These are phyloP conservation scores for Dryadula phaetusa DNA, from an alignment of 2,888 invertebrate genomes.

Conservation along the genomic window DNA sequence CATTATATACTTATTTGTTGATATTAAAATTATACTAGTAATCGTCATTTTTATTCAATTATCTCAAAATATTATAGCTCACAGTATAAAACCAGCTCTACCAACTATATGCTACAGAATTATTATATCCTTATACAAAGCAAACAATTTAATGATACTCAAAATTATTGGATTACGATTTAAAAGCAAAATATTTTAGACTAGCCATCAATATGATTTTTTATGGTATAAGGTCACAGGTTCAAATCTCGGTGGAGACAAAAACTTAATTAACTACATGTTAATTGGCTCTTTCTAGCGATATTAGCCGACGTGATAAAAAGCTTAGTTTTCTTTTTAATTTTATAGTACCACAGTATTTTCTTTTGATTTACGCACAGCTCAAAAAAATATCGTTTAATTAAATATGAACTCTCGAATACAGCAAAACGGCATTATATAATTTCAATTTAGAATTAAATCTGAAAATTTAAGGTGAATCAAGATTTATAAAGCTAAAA, in stretches of 20 bases:
- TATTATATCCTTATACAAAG: background rate
- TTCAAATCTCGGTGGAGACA: background rate
- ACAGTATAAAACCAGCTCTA: slow-evolving; percentile 15
- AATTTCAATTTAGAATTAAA: background rate
- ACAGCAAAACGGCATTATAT: background rate
- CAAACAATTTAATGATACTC: background rate
- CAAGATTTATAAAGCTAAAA: slow-evolving; percentile 12
- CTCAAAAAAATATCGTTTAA: background rate
- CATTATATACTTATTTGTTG: too few relatives aligned
- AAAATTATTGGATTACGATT: background rate
- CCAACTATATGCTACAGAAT: background rate
- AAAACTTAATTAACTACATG: background rate
- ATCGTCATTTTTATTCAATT: background rate
- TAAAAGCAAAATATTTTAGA: background rate
- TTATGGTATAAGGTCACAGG: background rate
- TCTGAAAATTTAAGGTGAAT: background rate
- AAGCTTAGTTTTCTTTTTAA: too few relatives aligned
- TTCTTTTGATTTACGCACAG: too few relatives aligned
- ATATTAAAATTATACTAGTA: background rate
- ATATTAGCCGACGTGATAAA: background rate
- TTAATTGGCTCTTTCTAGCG: too few relatives aligned
- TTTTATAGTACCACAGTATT: too few relatives aligned
- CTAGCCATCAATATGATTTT: background rate
- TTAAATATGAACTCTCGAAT: background rate
- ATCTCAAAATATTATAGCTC: background rate